These are phyloP conservation scores for Heteropelma amictum DNA, from an alignment of 2,888 invertebrate genomes.

Conservation along the genomic window DNA sequence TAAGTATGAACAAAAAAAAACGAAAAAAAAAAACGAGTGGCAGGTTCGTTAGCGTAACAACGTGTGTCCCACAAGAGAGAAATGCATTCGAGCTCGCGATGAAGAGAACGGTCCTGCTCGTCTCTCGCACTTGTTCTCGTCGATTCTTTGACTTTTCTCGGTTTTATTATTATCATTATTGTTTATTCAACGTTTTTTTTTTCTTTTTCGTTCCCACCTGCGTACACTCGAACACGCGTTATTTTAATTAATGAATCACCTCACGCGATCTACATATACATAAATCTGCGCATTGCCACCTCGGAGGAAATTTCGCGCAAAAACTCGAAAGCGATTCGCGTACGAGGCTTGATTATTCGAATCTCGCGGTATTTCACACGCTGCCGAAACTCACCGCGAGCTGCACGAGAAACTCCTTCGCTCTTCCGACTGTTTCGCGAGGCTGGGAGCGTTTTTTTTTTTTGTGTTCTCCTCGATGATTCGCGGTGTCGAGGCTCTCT, in stretches of 20 bases:
- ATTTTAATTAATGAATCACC: conserved; percentile 15
- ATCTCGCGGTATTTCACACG: no score
- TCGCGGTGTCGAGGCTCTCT: no score
- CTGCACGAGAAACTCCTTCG: no score
- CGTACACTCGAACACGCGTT: not conserved
- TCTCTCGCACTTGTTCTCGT: not conserved
- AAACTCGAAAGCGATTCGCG: no score
- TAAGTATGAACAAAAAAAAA: conserved; percentile 22
- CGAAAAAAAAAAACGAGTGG: conserved; percentile 19
- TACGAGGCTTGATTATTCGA: no score
- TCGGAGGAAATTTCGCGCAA: no score
- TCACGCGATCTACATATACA: not conserved
- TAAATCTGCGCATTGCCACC: not conserved
- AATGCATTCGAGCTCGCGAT: not conserved
- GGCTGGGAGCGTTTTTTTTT: no score
- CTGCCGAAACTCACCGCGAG: no score
- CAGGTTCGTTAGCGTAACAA: conserved; percentile 51
- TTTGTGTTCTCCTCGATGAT: no score
- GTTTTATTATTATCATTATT: not conserved
- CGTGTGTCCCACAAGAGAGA: conserved; percentile 3
- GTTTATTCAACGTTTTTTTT: not conserved
- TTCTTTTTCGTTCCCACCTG: not conserved
- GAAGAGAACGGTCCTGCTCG: not conserved
- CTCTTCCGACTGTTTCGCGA: no score
- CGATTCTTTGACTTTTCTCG: not conserved